Conservation (phyloP, 1,140 invertebrate species). For the Agraylea sexmaculata region DNA sequence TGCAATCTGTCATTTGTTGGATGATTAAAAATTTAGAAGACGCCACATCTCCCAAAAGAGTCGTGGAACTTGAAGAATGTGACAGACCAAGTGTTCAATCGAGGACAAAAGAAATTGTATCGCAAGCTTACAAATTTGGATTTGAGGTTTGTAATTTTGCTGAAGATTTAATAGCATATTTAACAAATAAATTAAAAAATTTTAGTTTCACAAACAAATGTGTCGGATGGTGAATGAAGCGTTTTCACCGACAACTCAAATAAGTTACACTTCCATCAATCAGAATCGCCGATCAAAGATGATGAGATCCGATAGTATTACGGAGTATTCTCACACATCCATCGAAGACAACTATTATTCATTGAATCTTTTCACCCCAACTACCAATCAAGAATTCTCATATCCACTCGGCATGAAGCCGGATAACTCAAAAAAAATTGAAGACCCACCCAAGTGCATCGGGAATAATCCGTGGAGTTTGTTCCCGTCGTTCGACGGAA, state of each 20-base stretch:
- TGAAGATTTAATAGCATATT: slow-evolving; percentile 7
- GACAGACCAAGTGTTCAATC: slow-evolving; percentile 32
- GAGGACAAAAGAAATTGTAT: slow-evolving; percentile 65
- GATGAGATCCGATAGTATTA: slow-evolving; percentile 28
- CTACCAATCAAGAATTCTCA: slow-evolving; percentile 15
- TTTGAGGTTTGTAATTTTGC: slow-evolving; percentile 55
- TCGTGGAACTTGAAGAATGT: slow-evolving; percentile 22
- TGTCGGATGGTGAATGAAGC: slow-evolving; percentile 43
- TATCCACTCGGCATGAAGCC: slow-evolving; percentile 15
- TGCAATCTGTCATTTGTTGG: slow-evolving; percentile 15
- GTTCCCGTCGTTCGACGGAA: slow-evolving; percentile 20
- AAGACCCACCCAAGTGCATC: too few relatives aligned
- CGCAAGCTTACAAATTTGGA: slow-evolving; percentile 78
- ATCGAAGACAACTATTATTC: slow-evolving; percentile 18
- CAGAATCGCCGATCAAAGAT: slow-evolving; percentile 19
- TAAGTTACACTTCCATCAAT: slow-evolving; percentile 12
- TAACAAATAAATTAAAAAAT: slow-evolving; percentile 10
- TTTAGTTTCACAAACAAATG: slow-evolving; percentile 70
- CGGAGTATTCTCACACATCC: slow-evolving; percentile 23
- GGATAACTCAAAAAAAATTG: too few relatives aligned
- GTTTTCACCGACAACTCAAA: slow-evolving; percentile 37
- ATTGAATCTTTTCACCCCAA: slow-evolving; percentile 14
- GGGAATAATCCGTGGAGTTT: too few relatives aligned
- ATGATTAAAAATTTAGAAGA: slow-evolving; percentile 18
- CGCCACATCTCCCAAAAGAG: slow-evolving; percentile 11